These are phyloP conservation scores for Ypsolopha scabrella DNA, from an alignment of 2,888 invertebrate species.

Conservation along the genomic window DNA sequence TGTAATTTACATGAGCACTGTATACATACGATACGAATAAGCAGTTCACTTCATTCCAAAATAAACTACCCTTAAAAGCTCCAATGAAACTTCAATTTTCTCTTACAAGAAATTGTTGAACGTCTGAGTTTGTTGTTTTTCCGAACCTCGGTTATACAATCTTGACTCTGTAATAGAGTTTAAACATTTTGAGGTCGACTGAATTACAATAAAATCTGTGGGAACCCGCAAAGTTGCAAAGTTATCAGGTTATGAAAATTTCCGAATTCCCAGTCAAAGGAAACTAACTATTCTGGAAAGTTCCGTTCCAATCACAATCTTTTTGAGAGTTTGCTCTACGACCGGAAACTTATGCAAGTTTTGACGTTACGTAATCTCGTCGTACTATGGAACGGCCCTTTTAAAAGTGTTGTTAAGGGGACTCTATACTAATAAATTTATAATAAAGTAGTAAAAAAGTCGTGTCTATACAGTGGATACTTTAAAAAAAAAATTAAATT, in stretches of 20 bases:
- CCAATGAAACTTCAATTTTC: too few species aligned
- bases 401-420: too few species aligned
- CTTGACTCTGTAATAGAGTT: conserved; percentile 2
- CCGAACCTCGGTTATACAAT: background rate
- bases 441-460: too few species aligned
- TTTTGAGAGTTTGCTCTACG: conserved; percentile 11
- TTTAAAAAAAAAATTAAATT: too few species aligned
- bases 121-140: background rate
- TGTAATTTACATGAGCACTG: too few species aligned
- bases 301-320: conserved; percentile 30
- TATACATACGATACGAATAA: too few species aligned
- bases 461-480: too few species aligned
- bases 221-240: conserved; percentile 23
- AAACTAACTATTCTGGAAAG: conserved; percentile 33
- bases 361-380: background rate
- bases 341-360: background rate
- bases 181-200: conserved; percentile 4
- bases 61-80: too few species aligned
- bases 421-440: too few species aligned
- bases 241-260: conserved; percentile 34
- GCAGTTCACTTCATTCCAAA: too few species aligned
- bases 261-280: conserved; percentile 24
- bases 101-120: too few species aligned
- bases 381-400: too few species aligned
- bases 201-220: conserved; percentile 7